A percentile compares a stretch with the other conserved stretches of the same genome.
Conservation (phyloP, 2,797 vertebrate species). For the Trachurus trachurus region DNA sequence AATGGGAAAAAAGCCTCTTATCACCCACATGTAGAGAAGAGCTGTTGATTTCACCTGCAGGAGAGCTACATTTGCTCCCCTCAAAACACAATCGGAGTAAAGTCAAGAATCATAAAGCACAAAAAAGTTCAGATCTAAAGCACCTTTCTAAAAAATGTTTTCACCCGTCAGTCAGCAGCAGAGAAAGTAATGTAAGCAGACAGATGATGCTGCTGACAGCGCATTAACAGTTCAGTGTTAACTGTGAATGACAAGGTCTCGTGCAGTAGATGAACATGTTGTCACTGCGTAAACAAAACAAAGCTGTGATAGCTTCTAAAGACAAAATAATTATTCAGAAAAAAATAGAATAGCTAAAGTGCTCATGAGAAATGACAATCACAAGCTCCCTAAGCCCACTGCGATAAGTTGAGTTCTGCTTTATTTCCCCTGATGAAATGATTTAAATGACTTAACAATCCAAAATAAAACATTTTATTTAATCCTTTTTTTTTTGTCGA, state of each 20-base stretch:
- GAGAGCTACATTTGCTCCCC: background rate
- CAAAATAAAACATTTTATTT: too few species aligned
- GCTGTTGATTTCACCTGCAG: constrained; percentile 2
- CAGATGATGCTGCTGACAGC: constrained; percentile 40
- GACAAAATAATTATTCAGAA: constrained; percentile 23
- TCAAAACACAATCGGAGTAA: constrained; percentile 7
- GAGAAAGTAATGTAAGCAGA: constrained; percentile 25
- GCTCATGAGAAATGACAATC: background rate
- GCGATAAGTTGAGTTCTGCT: too few species aligned
- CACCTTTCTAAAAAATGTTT: background rate
- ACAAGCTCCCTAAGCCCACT: background rate
- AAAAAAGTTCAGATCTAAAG: constrained; percentile 7
- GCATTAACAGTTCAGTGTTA: constrained; percentile 30
- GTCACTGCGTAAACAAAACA: background rate
- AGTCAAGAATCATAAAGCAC: background rate
- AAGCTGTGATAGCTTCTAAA: constrained; percentile 3
- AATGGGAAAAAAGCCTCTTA: background rate
- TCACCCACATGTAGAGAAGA: background rate
- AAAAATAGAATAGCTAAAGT: constrained; percentile 10
- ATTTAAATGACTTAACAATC: too few species aligned
- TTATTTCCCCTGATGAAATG: background rate
- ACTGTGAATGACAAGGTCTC: constrained; percentile 22
- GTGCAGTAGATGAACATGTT: background rate
- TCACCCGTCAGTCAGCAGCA: constrained; percentile 38
- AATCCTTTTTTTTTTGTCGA: too few species aligned